Conservation (phyloP, 2,797 vertebrate species). For the Anableps anableps region DNA sequence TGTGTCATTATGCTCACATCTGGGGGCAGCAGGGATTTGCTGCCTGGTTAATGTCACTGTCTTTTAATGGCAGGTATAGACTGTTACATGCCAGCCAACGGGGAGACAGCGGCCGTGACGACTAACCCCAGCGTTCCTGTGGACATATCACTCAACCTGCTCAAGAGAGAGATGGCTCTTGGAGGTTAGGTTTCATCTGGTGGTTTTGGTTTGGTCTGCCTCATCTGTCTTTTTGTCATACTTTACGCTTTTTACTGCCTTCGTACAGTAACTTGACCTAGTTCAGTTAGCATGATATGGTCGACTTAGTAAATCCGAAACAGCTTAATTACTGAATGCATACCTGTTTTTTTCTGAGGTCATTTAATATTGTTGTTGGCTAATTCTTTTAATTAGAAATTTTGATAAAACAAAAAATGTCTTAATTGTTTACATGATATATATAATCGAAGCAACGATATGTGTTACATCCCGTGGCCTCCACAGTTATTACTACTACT, state of each 20-base stretch:
- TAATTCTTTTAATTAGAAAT: neutral
- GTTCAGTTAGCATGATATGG: slow-evolving; percentile 3
- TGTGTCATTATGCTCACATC: too few species aligned
- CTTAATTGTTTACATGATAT: neutral
- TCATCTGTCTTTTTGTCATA: neutral
- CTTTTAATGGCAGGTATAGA: slow-evolving; percentile 81
- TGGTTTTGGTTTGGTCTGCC: neutral
- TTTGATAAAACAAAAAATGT: neutral
- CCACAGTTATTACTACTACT: neutral
- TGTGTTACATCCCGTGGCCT: neutral
- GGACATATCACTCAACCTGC: slow-evolving; percentile 92
- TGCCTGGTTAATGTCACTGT: neutral
- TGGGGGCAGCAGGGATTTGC: neutral
- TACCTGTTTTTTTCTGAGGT: neutral
- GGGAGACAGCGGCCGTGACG: slow-evolving; percentile 87
- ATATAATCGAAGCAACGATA: neutral
- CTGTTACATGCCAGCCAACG: slow-evolving; percentile 96
- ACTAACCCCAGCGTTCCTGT: slow-evolving; percentile 96
- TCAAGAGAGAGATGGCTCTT: slow-evolving; percentile 91
- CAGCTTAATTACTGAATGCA: neutral
- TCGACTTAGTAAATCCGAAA: neutral
- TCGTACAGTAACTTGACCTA: slow-evolving; percentile 31
- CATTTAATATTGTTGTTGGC: neutral
- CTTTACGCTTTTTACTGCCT: neutral
- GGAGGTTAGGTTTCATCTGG: slow-evolving; percentile 77